Evolutionary conservation across 35 echinoderm and acorn worm genomes (phyloP).

Genomic region (Lytechinus pictus): DNA sequence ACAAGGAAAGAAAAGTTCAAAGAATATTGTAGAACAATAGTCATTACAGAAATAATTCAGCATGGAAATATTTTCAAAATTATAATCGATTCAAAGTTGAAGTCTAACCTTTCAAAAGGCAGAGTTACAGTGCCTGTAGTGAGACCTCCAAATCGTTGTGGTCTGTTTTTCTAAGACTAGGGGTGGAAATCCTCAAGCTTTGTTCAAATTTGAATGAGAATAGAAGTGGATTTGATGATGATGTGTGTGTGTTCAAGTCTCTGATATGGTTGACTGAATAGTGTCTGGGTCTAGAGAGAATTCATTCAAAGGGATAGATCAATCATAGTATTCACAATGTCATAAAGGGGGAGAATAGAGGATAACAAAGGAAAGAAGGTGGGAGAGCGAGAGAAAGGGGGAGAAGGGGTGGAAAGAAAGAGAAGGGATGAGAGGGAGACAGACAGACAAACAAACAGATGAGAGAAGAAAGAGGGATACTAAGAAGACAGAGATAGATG

Average conservation of each 20-base stretch:
- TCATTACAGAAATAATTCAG: too few relatives aligned
- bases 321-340: too few relatives aligned
- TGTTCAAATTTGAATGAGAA: conserved; percentile 13
- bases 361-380: neutral
- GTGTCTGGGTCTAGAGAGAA: neutral
- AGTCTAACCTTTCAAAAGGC: neutral
- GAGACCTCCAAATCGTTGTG: neutral
- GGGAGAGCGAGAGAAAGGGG: neutral
- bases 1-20: too few relatives aligned
- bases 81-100: too few relatives aligned
- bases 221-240: neutral
- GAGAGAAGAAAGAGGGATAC: neutral
- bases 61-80: too few relatives aligned
- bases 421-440: neutral
- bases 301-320: too few relatives aligned
- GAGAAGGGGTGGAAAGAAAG: neutral
- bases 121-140: neutral
- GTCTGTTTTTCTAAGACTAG: neutral
- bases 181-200: neutral
- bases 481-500: neutral
- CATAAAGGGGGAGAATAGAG: neutral
- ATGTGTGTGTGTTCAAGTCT: neutral
- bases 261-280: neutral
- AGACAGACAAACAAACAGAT: neutral
- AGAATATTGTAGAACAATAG: too few relatives aligned